Base-by-base conservation (phyloP, 1,140 invertebrate genomes). In the Heliconius eleuchia region DNA sequence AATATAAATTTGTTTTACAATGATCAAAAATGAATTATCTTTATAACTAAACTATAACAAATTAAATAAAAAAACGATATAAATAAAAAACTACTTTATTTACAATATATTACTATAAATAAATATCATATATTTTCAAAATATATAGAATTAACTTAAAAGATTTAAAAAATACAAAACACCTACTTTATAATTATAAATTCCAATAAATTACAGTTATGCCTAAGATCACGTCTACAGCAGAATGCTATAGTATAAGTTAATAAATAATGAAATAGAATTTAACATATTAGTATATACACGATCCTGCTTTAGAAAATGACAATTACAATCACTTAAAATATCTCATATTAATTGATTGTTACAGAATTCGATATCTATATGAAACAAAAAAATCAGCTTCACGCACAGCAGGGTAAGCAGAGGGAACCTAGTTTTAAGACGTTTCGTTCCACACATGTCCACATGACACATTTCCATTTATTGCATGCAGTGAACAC, bases 141-240 rank as follows among this genome's bases (percentile, higher is more conserved):
- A 66, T 27, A 66, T 13, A 66, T 27, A 66, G 13, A 27, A 66
- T 27, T 66, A 66, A 13, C 2, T 27, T 30, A 27, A 66, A 66
- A 30, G n/a, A 27, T 37, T n/a, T 37, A n/a, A n/a, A 37, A 72
- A 37, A 19, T 19, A n/a, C 18, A 37, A 13, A 18, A 37, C 34
- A 5, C 34, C 34, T 37, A 37, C 9, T 11, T 71, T 37, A 19
- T 19, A 71, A 71, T 7, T 13, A 37, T 27, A 13, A 18, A 37
- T 37, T 71, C n/a, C n/a, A 66, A 66, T 66, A 66, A 66, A 66
- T 66, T 66, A 57, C 5, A 57, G n/a, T n/a, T 66, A 66, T n/a
- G 60, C 11, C 60, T 66, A 66, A 27, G 60, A 66, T 66, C 60
- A 66, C 23, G 60, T 66, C 60, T 66, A 57, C 55, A 23, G 9